Conservation (phyloP, 2,888 invertebrate species). For the Eucera pruinosa region DNA sequence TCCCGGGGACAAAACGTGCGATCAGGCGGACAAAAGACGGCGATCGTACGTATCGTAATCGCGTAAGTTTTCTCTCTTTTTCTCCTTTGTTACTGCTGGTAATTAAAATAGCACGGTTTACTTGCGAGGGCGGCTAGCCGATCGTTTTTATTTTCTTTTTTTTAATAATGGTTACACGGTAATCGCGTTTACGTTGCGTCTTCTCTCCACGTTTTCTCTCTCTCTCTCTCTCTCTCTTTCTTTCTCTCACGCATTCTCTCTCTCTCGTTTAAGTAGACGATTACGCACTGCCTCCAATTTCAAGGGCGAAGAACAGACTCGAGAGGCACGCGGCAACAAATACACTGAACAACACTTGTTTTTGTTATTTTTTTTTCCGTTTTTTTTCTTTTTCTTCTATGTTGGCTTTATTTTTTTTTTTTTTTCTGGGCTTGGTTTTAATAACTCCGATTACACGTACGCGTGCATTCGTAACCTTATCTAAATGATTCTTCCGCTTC, state of each 20-base stretch:
- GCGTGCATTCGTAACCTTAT: slow-evolving; percentile 30
- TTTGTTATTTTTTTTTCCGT: too few species aligned
- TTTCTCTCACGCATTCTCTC: slow-evolving; percentile 5
- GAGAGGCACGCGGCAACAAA: slow-evolving; percentile 69
- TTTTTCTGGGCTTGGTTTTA: too few species aligned
- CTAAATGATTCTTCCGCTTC: slow-evolving; percentile 45
- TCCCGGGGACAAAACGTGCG: too few species aligned
- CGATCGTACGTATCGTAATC: too few species aligned
- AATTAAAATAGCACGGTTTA: slow-evolving; percentile 68
- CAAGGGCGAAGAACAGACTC: slow-evolving; percentile 68
- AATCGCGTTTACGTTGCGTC: background rate
- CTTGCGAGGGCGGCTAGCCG: slow-evolving; percentile 43
- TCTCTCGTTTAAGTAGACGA: slow-evolving; percentile 55
- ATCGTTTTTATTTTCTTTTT: background rate
- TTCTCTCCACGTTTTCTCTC: background rate
- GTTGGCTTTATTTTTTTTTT: too few species aligned
- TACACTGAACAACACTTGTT: slow-evolving; percentile 58
- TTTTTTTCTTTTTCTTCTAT: too few species aligned
- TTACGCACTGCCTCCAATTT: slow-evolving; percentile 61
- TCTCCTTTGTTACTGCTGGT: slow-evolving; percentile 48
- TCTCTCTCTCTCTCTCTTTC: background rate
- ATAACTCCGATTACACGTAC: slow-evolving; percentile 48
- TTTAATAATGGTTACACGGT: too few species aligned
- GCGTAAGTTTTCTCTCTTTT: too few species aligned
- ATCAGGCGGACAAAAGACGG: too few species aligned